Evolutionary conservation across 2,888 invertebrate genomes (phyloP).

Genomic region (Antheraea assamensis): DNA sequence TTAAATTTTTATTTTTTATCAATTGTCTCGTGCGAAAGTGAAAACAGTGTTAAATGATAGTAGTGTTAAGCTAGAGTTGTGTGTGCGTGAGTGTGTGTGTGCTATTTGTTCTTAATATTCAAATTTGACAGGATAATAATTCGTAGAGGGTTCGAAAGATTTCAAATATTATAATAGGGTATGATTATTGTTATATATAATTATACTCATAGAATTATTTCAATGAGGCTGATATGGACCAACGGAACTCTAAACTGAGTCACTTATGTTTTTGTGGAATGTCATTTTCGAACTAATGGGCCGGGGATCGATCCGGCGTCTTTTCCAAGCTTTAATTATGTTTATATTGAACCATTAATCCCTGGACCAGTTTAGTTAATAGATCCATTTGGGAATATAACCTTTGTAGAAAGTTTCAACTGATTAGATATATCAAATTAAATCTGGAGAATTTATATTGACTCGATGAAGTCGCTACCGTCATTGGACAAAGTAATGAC

Average conservation of each 20-base stretch:
- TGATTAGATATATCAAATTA: slow-evolving; percentile 33
- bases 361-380: slow-evolving; percentile 66
- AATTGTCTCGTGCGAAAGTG: too few species aligned
- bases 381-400: slow-evolving; percentile 56
- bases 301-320: slow-evolving; percentile 63
- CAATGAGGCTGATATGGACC: background rate
- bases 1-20: too few species aligned
- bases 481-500: background rate
- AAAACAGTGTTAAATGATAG: too few species aligned
- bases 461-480: slow-evolving; percentile 35
- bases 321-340: slow-evolving; percentile 77
- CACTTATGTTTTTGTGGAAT: slow-evolving; percentile 27
- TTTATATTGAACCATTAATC: slow-evolving; percentile 73
- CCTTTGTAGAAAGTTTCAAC: slow-evolving; percentile 17
- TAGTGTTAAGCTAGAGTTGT: too few species aligned
- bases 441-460: slow-evolving; percentile 36
- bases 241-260: background rate
- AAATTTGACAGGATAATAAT: too few species aligned
- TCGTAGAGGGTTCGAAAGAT: too few species aligned
- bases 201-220: background rate
- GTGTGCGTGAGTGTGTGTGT: too few species aligned
- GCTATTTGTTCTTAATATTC: too few species aligned
- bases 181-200: background rate
- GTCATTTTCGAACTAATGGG: slow-evolving; percentile 66
- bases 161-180: too few species aligned